Conservation (phyloP, 2,113 vertebrate species). For the Carassius auratus region DNA sequence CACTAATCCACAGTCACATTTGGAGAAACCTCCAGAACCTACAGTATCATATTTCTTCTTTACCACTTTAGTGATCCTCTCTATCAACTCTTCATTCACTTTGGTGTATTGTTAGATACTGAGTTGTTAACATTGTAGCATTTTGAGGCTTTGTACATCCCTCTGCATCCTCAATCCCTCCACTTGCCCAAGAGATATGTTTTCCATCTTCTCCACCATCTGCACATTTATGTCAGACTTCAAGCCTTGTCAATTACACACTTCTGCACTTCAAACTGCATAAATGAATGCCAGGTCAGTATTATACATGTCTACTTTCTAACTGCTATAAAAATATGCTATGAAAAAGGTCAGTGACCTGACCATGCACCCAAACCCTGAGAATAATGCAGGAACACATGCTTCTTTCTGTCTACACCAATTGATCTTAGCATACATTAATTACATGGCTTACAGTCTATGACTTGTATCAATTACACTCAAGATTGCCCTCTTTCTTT, state of each 20-base stretch:
- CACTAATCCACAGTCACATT: neutral
- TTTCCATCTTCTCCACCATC: neutral
- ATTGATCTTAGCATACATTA: neutral
- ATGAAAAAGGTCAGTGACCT: neutral
- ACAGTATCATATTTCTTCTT: slow-evolving; percentile 7
- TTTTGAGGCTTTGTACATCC: neutral
- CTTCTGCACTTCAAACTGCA: slow-evolving; percentile 49
- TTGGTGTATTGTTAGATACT: neutral
- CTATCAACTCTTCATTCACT: neutral
- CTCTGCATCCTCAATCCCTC: neutral
- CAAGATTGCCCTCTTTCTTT: neutral
- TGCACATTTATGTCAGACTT: neutral
- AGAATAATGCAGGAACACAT: neutral
- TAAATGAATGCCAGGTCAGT: slow-evolving; percentile 59
- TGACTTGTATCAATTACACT: neutral
- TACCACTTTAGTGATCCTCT: no score
- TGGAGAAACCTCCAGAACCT: neutral
- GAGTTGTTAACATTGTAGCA: neutral
- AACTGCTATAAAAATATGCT: neutral
- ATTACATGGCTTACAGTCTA: neutral
- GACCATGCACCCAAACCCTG: neutral
- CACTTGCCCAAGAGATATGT: neutral
- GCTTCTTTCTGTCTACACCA: neutral
- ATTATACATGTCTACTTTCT: neutral
- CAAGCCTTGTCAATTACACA: neutral